Conservation (phyloP, 1,140 invertebrate genomes). For the Drosophila watanabei region DNA sequence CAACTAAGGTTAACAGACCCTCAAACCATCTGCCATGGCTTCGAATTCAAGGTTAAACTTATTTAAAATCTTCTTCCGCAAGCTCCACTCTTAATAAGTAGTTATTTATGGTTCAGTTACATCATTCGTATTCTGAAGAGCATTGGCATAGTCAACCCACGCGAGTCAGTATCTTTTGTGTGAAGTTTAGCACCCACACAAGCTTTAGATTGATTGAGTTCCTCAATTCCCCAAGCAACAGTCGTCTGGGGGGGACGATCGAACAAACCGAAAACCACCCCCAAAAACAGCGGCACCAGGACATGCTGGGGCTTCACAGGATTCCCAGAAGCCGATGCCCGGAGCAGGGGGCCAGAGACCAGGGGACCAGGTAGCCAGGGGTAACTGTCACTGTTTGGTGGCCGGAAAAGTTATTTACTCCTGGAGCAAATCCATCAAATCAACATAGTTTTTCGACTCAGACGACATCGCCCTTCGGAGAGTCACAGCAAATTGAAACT, state of each 20-base stretch:
- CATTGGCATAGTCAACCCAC: constrained; percentile 17
- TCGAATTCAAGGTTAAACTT: not conserved
- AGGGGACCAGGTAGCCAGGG: constrained; percentile 65
- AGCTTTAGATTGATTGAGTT: constrained; percentile 3
- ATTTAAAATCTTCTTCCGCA: not conserved
- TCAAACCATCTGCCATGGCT: too few relatives aligned
- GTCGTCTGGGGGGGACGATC: constrained; percentile 30
- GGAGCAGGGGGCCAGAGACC: constrained; percentile 1
- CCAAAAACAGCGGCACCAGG: constrained; percentile 23
- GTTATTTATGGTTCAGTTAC: constrained; percentile 21
- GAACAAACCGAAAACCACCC: constrained; percentile 48
- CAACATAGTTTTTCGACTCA: constrained; percentile 38
- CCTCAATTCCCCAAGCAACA: constrained; percentile 26
- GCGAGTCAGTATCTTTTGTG: constrained; percentile 15
- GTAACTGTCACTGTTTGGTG: constrained; percentile 56
- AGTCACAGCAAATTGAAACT: constrained; percentile 16
- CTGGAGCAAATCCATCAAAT: constrained; percentile 33
- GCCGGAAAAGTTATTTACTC: constrained; percentile 46
- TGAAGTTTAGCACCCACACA: constrained; percentile 33
- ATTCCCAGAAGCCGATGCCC: constrained; percentile 10
- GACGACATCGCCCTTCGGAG: not conserved
- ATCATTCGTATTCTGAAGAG: constrained; percentile 26
- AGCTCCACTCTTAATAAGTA: not conserved
- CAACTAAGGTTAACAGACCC: not conserved
- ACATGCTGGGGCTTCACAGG: not conserved